phyloP scores from a whole-genome alignment of 2,888 invertebrate genomes.

The Lithosia quadra region DNA sequence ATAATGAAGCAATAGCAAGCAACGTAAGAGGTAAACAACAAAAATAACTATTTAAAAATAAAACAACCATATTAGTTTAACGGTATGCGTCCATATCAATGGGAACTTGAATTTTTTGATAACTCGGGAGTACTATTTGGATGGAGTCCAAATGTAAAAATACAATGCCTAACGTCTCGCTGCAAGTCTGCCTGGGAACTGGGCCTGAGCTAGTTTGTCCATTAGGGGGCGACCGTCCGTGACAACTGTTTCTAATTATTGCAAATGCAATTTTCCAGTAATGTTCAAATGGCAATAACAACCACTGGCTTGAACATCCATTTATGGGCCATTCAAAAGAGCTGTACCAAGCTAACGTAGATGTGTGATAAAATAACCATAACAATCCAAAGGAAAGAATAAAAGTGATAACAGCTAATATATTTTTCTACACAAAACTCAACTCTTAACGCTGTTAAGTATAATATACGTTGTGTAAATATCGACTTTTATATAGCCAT shows the following conservation, averaged over 20 bases:
- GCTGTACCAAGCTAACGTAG: not conserved
- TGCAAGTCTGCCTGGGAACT: conserved; percentile 75
- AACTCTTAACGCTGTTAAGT: not conserved
- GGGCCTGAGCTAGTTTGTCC: conserved; percentile 55
- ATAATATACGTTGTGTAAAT: not conserved
- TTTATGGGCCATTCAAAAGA: not conserved
- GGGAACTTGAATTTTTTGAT: conserved; percentile 66
- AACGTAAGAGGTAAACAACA: conserved; percentile 26
- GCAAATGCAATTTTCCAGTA: not conserved
- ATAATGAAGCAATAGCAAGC: conserved; percentile 44
- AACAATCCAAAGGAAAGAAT: not conserved
- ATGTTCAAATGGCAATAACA: not conserved
- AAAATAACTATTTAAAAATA: conserved; percentile 34
- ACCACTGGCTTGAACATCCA: not conserved
- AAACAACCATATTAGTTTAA: conserved; percentile 29
- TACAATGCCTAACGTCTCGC: conserved; percentile 80
- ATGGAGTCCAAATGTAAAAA: conserved; percentile 83
- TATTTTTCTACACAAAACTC: not conserved
- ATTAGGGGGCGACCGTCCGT: conserved; percentile 42
- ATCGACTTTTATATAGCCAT: not conserved
- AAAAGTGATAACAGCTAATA: not conserved
- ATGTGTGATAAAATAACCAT: not conserved
- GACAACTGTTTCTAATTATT: conserved; percentile 32
- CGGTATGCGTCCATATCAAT: conserved; percentile 50
- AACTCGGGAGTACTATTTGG: conserved; percentile 81